Evolutionary conservation across 2,888 invertebrate species (phyloP), one percentile per base, ranked within the genome.

Genomic region (Ormyrus rosae): DNA sequence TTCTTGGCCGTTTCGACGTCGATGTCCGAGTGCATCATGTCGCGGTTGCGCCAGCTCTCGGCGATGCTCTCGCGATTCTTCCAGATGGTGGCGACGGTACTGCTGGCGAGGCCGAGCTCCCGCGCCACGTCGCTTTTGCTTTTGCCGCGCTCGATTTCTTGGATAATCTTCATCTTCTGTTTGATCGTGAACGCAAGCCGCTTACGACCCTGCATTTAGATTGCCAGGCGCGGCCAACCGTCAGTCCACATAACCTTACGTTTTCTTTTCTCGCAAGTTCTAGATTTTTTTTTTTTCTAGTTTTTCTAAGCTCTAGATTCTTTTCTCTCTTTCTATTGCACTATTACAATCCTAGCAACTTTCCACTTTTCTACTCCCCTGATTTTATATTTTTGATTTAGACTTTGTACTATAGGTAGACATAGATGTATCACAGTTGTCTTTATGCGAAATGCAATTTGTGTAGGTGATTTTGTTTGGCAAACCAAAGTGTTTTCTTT

Each of bases 111-210:
- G 83, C 92, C 92, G 87, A 92, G 91, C 87, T 92, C 92, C 82
- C 92, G 91, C 85, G 92, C 92, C 84, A 93, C 92, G 88, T 92
- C 92, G 86, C 92, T 92, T 91, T 93, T 93, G 90, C 92, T 92
- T 90, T 92, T 92, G 84, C 92, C 92, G 84, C 92, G 91, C 89
- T 92, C 92, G 86, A 93, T 92, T 90, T 92, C 92, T 87, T 92
- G 92, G 91, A 93, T 92, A 90, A 93, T 92, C 91, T 92, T 92
- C 91, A 92, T 92, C 91, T 93, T 93, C 92, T 93, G 92, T 91
- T 92, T 92, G 90, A 92, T 91, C 88, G 92, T 92, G 92, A 93
- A 93, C 88, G 92, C 92, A 88, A 93, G 92, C 91, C 92, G 91
- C 91, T 92, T 93, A 89, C 92, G 92, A 90, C 92, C 92, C 92